A percentile compares a stretch with the other conserved stretches of the same genome.
phyloP scores from a whole-genome alignment of 2,888 invertebrate genomes.

The Chymomyza amoena region DNA sequence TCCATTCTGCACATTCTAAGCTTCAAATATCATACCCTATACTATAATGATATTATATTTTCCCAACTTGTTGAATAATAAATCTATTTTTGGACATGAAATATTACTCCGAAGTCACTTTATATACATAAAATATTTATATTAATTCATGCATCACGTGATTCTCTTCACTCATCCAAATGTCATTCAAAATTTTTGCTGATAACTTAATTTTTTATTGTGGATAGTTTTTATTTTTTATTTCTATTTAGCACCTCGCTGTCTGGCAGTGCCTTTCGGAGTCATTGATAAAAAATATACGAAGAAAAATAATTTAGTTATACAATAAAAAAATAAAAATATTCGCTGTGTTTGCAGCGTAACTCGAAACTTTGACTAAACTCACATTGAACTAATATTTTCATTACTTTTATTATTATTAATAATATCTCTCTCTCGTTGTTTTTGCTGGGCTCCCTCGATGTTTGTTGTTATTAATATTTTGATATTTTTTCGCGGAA shows the following conservation, averaged over 20 bases:
- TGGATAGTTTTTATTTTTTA: neutral
- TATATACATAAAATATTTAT: neutral
- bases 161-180: slow-evolving; percentile 29
- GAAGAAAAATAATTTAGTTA: slow-evolving; percentile 35
- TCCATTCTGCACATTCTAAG: no score
- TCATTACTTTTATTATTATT: slow-evolving; percentile 14
- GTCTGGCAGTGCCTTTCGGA: slow-evolving; percentile 33
- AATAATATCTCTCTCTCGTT: slow-evolving; percentile 29
- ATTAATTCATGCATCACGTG: slow-evolving; percentile 57
- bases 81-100: neutral
- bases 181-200: slow-evolving; percentile 20
- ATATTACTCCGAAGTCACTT: neutral
- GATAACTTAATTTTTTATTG: slow-evolving; percentile 17
- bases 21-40: no score
- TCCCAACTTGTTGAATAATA: neutral
- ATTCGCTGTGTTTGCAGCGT: slow-evolving; percentile 30
- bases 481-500: slow-evolving; percentile 46
- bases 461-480: slow-evolving; percentile 21
- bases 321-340: no score
- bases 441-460: slow-evolving; percentile 16
- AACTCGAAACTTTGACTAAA: slow-evolving; percentile 40
- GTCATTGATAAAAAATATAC: neutral
- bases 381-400: slow-evolving; percentile 24
- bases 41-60: no score
- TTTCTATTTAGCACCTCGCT: slow-evolving; percentile 48